These are phyloP conservation scores for Sarcophaga caerulescens DNA, from an alignment of 2,888 invertebrate species.

Conservation along the genomic window DNA sequence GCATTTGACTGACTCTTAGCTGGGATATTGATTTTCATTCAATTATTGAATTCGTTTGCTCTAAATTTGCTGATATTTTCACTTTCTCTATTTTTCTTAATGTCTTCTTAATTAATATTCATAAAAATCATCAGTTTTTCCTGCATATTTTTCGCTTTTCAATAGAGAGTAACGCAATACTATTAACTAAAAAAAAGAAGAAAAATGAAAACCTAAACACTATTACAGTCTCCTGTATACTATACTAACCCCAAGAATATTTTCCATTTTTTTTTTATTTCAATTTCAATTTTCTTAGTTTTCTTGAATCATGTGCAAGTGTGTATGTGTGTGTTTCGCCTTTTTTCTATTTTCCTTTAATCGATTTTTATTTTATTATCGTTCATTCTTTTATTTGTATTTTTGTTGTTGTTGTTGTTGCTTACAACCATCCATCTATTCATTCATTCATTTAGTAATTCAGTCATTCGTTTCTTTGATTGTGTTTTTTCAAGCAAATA, in stretches of 20 bases:
- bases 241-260: conserved; percentile 16
- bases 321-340: too few species aligned
- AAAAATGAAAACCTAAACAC: neutral
- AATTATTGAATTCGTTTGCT: conserved; percentile 29
- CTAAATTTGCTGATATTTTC: conserved; percentile 14
- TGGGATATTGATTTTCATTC: conserved; percentile 36
- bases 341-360: conserved; percentile 32
- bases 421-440: neutral
- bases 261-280: conserved; percentile 15
- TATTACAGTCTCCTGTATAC: neutral
- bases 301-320: neutral
- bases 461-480: conserved; percentile 44
- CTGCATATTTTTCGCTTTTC: conserved; percentile 1
- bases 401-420: neutral
- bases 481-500: conserved; percentile 53
- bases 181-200: neutral
- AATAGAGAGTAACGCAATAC: conserved; percentile 3
- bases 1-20: too few species aligned
- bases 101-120: conserved; percentile 40
- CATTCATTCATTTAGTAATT: conserved; percentile 18
- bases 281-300: conserved; percentile 5
- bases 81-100: neutral
- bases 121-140: neutral
- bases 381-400: neutral
- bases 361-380: conserved; percentile 35